phyloP scores from a whole-genome alignment of 2,888 invertebrate species.

The Drosophila picticornis region DNA sequence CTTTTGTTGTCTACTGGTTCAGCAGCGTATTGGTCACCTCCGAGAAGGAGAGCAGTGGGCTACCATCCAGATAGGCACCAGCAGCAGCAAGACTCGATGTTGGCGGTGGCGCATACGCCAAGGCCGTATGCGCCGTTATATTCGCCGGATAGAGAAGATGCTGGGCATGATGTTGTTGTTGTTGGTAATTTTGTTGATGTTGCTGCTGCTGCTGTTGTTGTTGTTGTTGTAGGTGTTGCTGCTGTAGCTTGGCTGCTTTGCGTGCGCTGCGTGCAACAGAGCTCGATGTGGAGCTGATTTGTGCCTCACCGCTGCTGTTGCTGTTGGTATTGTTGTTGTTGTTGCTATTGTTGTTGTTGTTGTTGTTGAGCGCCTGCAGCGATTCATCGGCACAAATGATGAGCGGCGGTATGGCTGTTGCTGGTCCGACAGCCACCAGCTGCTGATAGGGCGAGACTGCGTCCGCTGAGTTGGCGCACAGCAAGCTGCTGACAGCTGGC shows the following conservation, averaged over 20 bases:
- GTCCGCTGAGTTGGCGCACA: slow-evolving; percentile 48
- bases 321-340: neutral
- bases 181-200: slow-evolving; percentile 61
- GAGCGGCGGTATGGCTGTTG: slow-evolving; percentile 64
- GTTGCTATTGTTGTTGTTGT: slow-evolving; percentile 4
- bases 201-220: slow-evolving; percentile 45
- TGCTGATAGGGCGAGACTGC: slow-evolving; percentile 72
- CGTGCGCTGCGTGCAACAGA: slow-evolving; percentile 38
- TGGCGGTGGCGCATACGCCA: slow-evolving; percentile 86
- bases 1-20: slow-evolving; percentile 86
- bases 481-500: slow-evolving; percentile 69
- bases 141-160: slow-evolving; percentile 82
- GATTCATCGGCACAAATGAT: slow-evolving; percentile 70
- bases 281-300: slow-evolving; percentile 40
- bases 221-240: slow-evolving; percentile 62
- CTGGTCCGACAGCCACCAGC: slow-evolving; percentile 75
- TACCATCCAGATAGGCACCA: slow-evolving; percentile 87
- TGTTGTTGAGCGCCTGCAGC: slow-evolving; percentile 56
- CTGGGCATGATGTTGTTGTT: slow-evolving; percentile 66
- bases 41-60: slow-evolving; percentile 91
- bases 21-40: slow-evolving; percentile 92
- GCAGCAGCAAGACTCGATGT: slow-evolving; percentile 59
- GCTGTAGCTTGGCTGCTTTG: slow-evolving; percentile 49
- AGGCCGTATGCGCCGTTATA: slow-evolving; percentile 84
- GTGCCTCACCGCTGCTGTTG: slow-evolving; percentile 21